Evolutionary conservation across 1,140 invertebrate species (phyloP).

Genomic region (Branchinecta lindahli): DNA sequence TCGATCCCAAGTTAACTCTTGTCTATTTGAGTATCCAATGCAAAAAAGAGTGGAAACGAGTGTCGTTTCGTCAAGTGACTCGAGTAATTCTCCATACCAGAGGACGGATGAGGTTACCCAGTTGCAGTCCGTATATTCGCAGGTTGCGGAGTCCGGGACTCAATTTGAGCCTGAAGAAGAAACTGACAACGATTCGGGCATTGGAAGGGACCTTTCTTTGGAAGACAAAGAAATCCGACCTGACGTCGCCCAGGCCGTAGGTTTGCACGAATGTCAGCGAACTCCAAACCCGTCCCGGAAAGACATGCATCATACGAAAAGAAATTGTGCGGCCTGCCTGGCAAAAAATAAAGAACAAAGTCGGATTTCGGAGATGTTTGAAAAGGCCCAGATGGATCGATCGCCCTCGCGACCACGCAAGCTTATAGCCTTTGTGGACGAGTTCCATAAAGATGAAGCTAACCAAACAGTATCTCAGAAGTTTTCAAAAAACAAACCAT

Average conservation of each 20-base stretch:
- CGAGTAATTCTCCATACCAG: too few relatives aligned
- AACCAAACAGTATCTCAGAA: background rate
- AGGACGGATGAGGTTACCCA: too few relatives aligned
- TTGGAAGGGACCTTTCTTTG: background rate
- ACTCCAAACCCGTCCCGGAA: background rate
- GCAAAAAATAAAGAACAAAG: background rate
- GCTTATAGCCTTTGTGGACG: background rate
- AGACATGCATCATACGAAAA: slow-evolving; percentile 1
- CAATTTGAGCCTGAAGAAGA: background rate
- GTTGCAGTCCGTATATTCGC: too few relatives aligned
- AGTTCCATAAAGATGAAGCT: background rate
- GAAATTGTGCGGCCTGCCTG: background rate
- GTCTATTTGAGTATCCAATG: too few relatives aligned
- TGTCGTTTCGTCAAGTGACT: too few relatives aligned
- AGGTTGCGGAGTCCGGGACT: too few relatives aligned
- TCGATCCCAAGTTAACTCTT: too few relatives aligned
- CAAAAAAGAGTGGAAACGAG: too few relatives aligned
- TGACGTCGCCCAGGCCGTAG: background rate
- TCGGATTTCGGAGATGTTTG: background rate
- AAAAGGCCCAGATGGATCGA: background rate
- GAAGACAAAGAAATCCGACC: background rate
- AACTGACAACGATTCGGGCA: background rate
- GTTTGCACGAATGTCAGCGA: background rate
- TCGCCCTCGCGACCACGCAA: background rate
- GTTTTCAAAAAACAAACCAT: background rate